Evolutionary conservation across 2,113 vertebrate genomes (phyloP).

Genomic region (Petromus typicus): DNA sequence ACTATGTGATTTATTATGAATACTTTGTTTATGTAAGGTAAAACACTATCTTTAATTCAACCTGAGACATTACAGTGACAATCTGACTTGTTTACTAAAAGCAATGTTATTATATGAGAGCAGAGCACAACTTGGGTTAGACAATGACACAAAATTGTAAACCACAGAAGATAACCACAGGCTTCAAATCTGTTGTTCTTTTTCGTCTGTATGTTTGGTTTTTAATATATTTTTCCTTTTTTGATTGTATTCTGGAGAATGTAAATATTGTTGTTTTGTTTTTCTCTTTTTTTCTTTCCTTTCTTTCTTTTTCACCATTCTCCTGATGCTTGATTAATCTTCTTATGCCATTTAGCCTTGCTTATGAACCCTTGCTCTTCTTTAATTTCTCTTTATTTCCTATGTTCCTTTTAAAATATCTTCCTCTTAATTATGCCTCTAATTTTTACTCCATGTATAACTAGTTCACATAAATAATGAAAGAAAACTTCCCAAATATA

Average conservation of each 20-base stretch:
- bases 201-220: not conserved
- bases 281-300: not conserved
- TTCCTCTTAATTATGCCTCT: not conserved
- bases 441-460: not conserved
- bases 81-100: conserved; percentile 46
- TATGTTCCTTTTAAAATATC: not conserved
- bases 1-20: conserved; percentile 38
- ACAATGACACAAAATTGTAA: not conserved
- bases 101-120: not conserved
- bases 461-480: not conserved
- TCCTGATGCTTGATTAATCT: not conserved
- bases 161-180: not conserved
- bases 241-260: not conserved
- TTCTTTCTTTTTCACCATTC: not conserved
- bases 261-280: not conserved
- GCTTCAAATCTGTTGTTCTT: not conserved
- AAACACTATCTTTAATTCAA: conserved; percentile 44
- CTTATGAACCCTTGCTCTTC: not conserved
- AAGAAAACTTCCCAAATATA: not conserved
- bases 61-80: conserved; percentile 5
- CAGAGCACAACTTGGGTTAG: not conserved
- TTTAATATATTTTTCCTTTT: not conserved
- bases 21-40: not conserved
- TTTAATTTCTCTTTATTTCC: not conserved
- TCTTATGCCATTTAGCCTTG: not conserved